A percentile compares a stretch with the other conserved stretches of the same genome.
phyloP scores from a whole-genome alignment of 1,140 invertebrate genomes.

The Lineus longissimus region DNA sequence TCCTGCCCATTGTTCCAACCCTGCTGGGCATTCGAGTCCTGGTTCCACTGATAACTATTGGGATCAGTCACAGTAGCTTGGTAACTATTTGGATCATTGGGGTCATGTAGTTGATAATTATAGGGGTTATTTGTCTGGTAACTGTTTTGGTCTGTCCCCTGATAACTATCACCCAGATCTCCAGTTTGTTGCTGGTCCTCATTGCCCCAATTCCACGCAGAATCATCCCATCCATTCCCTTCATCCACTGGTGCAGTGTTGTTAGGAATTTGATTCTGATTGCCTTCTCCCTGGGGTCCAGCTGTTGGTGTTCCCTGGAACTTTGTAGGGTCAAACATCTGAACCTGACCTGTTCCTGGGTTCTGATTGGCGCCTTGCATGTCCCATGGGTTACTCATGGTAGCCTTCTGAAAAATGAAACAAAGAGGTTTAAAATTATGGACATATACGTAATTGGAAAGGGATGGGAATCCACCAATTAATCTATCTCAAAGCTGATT shows the following conservation, averaged over 20 bases:
- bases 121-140: neutral
- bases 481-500: no score
- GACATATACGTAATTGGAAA: neutral
- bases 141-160: neutral
- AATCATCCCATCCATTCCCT: slow-evolving; percentile 18
- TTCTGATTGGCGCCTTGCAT: slow-evolving; percentile 10
- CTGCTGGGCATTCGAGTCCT: no score
- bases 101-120: no score
- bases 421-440: neutral
- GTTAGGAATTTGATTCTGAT: slow-evolving; percentile 8
- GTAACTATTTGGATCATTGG: no score
- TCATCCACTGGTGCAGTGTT: neutral
- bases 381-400: slow-evolving; percentile 22
- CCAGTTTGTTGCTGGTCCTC: neutral
- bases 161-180: neutral
- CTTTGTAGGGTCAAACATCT: slow-evolving; percentile 34
- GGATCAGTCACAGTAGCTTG: no score
- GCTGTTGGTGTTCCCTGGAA: slow-evolving; percentile 14
- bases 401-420: slow-evolving; percentile 29
- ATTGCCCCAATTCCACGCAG: slow-evolving; percentile 12
- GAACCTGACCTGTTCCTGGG: slow-evolving; percentile 19
- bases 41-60: no score
- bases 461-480: no score
- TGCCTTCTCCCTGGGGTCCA: neutral
- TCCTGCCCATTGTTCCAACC: no score